These are phyloP conservation scores for Sinocyclocheilus grahami DNA, from an alignment of 2,113 vertebrate species.

Conservation along the genomic window DNA sequence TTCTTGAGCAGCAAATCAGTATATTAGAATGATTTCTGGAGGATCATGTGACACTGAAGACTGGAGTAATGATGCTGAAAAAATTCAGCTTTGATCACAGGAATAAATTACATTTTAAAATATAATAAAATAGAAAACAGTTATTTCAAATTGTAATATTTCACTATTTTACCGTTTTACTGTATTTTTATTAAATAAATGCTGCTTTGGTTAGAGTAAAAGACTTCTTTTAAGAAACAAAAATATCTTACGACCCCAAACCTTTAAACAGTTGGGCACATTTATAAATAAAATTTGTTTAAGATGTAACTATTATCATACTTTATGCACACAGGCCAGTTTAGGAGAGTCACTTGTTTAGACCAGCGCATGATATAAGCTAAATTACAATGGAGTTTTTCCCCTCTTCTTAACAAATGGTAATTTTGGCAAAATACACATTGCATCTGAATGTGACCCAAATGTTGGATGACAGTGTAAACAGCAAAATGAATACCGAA, in stretches of 20 bases:
- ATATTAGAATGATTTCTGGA: background rate
- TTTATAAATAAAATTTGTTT: background rate
- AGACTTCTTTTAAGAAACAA: background rate
- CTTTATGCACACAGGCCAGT: background rate
- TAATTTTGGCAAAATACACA: too few relatives aligned
- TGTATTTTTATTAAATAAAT: background rate
- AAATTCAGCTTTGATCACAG: background rate
- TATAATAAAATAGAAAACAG: background rate
- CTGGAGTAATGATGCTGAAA: background rate
- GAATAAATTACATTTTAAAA: background rate
- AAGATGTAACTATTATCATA: background rate
- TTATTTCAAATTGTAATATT: background rate
- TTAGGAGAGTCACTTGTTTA: background rate
- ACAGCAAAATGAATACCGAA: too few relatives aligned
- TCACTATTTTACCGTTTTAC: background rate
- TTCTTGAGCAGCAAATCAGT: background rate
- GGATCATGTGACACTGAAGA: background rate
- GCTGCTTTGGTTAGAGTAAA: background rate
- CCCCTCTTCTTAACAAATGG: too few relatives aligned
- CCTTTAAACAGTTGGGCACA: background rate
- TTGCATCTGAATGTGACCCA: too few relatives aligned
- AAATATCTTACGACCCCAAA: background rate
- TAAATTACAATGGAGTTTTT: too few relatives aligned
- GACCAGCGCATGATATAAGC: background rate
- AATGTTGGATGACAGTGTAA: too few relatives aligned